Base-by-base conservation (phyloP, 2,888 invertebrate genomes). In the Drosophila histrio region DNA sequence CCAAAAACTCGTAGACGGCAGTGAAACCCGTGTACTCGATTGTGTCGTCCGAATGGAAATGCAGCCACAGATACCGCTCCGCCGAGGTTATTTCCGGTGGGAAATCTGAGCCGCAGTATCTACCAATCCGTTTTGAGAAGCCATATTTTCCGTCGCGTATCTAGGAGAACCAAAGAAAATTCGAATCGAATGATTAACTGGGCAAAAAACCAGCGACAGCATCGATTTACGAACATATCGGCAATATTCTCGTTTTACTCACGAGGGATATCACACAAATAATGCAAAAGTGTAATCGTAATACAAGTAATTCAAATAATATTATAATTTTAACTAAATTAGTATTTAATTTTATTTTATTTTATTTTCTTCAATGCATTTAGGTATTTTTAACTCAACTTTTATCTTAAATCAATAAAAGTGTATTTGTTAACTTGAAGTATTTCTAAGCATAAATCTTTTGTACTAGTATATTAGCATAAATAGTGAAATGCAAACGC, bases 91-190 rank as follows among this genome's bases (percentile, higher is more conserved):
- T 94, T 90, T 94, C 93, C 15, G 94, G 94, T 21, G 96, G 96
- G 87, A 94, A 95, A 57, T 93, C 92, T 54, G 93, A 92, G 54
- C 96, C 96, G 89, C 97, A 97, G 90, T 93, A 95, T 79, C 93
- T 93, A n/a, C 94, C 94, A 69, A 95, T 91, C 68, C 93, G 91
- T 66, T 93, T 93, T 69, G 95, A 95, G 92, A 94, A 96, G 6
- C 96, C 96, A 88, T 96, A 95, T 44, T 94, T 94, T 1, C 97
- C 97, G 90, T 97, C 96, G 57, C 96, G 94, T 56, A 97, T 94
- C 92, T 92, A 67, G 0, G 47, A 54, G 21, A 38, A 44, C 21
- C 21, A 5, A 21, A 21, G 5, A 34, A 26, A 61, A 52, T n/a
- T 7, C 11, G n/a, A 9, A 39, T 5, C 5, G 24, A 13, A 46